Evolutionary conservation across 1,140 invertebrate genomes (phyloP).

Genomic region (Monomorium pharaonis): DNA sequence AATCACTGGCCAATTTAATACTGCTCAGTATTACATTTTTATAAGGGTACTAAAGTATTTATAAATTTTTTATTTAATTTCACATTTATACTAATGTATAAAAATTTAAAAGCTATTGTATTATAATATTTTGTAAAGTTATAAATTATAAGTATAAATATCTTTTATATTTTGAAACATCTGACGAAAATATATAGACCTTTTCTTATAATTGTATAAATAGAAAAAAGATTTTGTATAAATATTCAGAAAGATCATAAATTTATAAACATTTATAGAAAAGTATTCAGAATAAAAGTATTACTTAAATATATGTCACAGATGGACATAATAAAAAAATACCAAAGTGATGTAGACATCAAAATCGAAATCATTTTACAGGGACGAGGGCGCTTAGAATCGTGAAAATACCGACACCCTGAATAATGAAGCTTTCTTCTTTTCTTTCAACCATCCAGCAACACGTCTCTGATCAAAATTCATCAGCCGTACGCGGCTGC

Average conservation of each 20-base stretch:
- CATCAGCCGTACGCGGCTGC: slow-evolving; percentile 74
- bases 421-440: slow-evolving; percentile 83
- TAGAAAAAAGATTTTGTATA: not conserved
- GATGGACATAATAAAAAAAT: not conserved
- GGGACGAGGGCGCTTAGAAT: slow-evolving; percentile 25
- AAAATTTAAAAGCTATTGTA: not conserved
- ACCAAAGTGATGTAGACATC: slow-evolving; percentile 53
- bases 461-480: slow-evolving; percentile 83
- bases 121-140: not conserved
- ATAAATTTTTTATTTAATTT: not conserved
- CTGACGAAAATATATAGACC: not conserved
- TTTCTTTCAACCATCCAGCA: slow-evolving; percentile 72
- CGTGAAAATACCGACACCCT: slow-evolving; percentile 78
- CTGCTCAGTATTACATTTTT: too few relatives aligned
- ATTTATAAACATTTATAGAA: not conserved
- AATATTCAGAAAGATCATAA: not conserved
- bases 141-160: too few relatives aligned
- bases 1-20: too few relatives aligned
- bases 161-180: not conserved
- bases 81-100: not conserved
- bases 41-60: not conserved
- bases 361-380: slow-evolving; percentile 67
- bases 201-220: not conserved
- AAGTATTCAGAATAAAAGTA: not conserved
- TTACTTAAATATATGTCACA: not conserved